Evolutionary conservation across 2,797 vertebrate genomes (phyloP), one percentile per base, ranked within the genome.

Genomic region (Poecilia gillii): DNA sequence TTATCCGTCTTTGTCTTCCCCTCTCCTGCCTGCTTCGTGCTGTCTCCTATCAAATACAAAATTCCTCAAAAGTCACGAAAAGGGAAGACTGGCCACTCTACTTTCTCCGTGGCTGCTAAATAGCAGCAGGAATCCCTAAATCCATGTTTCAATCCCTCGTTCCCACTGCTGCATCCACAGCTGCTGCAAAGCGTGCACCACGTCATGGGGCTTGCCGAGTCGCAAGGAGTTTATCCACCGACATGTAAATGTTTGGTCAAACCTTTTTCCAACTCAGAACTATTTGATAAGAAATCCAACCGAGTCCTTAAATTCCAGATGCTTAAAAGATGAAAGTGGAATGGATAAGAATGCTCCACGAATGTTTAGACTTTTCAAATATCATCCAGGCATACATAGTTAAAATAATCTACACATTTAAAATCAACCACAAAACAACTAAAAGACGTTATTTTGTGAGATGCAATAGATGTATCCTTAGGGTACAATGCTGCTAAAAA

Each of bases 51-150:
- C 53, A 71, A 47, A 81, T 41, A 33, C 16, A 76, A 78, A 71
- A 71, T 46, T 68, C n/a, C 66, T 23, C 45, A n/a, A 72, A 59
- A 82, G 31, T 28, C 36, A 55, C 41, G 18, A 78, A 74, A 74
- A 74, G 33, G 1, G 9, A 55, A 47, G 73, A 70, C 28, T 11
- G 28, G 25, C 43, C 62, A 76, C 45, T 33, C 70, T 28, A n/a
- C 39, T 43, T 14, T 3, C 20, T 46, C 55, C n/a, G 4, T 57
- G 20, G n/a, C 49, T 43, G 73, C 36, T 43, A 45, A 80, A 81
- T 71, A 4, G 7, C 53, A 76, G 20, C 6, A 78, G 28, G 81
- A 75, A 78, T 75, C 74, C 43, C 73, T 46, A 81, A 78, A 68
- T 64, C 33, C 68, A 46, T 36, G 16, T 77, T 46, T 79, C 25